A percentile compares a stretch with the other conserved stretches of the same genome.
Conservation (phyloP, 2,797 vertebrate species). For the Rachycentron canadum region DNA sequence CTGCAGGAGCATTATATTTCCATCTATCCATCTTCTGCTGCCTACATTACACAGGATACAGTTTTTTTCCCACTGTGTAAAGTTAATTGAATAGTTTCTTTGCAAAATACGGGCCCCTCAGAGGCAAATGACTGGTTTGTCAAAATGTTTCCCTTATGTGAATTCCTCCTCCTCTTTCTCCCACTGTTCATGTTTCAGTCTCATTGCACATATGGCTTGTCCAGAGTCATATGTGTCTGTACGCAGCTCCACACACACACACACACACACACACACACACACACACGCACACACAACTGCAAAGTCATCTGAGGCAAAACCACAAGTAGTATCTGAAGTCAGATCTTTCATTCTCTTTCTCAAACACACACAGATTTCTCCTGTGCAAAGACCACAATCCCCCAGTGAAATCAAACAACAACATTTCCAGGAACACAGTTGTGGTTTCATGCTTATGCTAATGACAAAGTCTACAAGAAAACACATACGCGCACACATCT, state of each 20-base stretch:
- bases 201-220: constrained; percentile 54
- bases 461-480: constrained; percentile 42
- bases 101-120: background rate
- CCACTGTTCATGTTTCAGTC: constrained; percentile 20
- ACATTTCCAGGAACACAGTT: constrained; percentile 69
- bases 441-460: constrained; percentile 73
- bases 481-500: constrained; percentile 1
- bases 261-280: constrained; percentile 21
- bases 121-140: background rate
- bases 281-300: constrained; percentile 18
- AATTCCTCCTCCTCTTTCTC: constrained; percentile 19
- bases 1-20: background rate
- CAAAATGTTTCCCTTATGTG: background rate
- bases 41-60: background rate
- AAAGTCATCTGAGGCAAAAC: constrained; percentile 53
- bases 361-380: constrained; percentile 19
- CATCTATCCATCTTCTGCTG: background rate
- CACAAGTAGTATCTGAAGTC: constrained; percentile 40
- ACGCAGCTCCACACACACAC: background rate
- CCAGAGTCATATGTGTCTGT: constrained; percentile 26
- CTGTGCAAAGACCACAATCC: constrained; percentile 59
- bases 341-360: constrained; percentile 27
- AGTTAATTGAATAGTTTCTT: constrained; percentile 2
- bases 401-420: constrained; percentile 59
- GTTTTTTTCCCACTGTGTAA: background rate